Evolutionary conservation across 2,888 invertebrate genomes (phyloP), one percentile per base, ranked within the genome.

Genomic region (Gari tellinella): DNA sequence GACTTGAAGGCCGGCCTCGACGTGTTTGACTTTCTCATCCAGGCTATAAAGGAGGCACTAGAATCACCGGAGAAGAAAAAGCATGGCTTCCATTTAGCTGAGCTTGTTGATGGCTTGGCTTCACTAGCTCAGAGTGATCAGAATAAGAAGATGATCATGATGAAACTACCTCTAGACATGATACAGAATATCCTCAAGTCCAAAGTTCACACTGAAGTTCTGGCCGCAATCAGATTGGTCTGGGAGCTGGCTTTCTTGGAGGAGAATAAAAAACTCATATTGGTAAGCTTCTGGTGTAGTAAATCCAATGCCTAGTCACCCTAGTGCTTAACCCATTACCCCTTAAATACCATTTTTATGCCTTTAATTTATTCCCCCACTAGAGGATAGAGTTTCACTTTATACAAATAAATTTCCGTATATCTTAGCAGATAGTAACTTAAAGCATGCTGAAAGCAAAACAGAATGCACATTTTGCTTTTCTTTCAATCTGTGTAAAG

Each of bases 211-310:
- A 48, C 64, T 4, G 85, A 86, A 55, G 67, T 80, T 55, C 46
- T 80, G 1, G 72, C 76, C 19, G 80, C 82, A 7, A 73, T 81
- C 2, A 80, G 82, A 19, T 58, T 83, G 1, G 40, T 86, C 14
- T 86, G 86, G 85, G 82, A 86, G 52, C 63, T 87, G 23, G 72
- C 84, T 1, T 88, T 88, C 69, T 70, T 74, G 25, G 57, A 69
- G n/a, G 82, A 77, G 8, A 87, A 86, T 60, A 84, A 80, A 57
- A 45, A 55, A n/a, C 62, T 45, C 55, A 82, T 88, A 25, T 43
- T 65, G 72, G 88, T 88, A 72, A 41, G 72, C 56, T 10, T 31
- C 31, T n/a, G n/a, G n/a, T n/a, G n/a, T n/a, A n/a, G n/a, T n/a
- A n/a, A n/a, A n/a, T n/a, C n/a, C n/a, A n/a, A n/a, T n/a, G n/a